A percentile compares a stretch with the other conserved stretches of the same genome.
phyloP scores from a whole-genome alignment of 2,888 invertebrate species.

The Cephus sareptanus region DNA sequence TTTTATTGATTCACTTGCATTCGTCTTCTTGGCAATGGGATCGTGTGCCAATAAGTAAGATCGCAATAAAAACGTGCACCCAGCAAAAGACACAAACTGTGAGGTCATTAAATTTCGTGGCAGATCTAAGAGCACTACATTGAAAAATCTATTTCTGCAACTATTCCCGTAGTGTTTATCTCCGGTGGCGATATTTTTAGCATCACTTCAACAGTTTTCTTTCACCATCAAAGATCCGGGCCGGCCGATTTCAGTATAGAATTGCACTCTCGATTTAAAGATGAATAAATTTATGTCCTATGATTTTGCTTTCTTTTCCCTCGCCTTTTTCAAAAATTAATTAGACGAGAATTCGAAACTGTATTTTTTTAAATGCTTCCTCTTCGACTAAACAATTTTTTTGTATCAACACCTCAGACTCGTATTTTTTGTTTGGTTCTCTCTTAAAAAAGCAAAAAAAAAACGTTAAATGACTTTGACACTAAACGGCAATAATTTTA shows the following conservation, averaged over 20 bases:
- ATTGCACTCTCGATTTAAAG: neutral
- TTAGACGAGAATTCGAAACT: too few species aligned
- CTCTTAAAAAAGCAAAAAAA: neutral
- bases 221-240: neutral
- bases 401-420: neutral
- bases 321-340: neutral
- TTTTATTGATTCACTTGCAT: neutral
- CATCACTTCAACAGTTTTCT: neutral
- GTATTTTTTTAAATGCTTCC: neutral
- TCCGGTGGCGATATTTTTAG: neutral
- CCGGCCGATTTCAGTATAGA: neutral
- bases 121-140: neutral
- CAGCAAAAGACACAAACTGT: neutral
- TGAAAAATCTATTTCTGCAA: neutral
- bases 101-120: neutral
- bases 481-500: neutral
- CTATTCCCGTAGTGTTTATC: neutral
- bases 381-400: neutral
- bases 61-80: neutral
- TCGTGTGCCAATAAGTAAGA: neutral
- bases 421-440: neutral
- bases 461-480: neutral
- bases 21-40: neutral
- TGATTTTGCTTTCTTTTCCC: neutral
- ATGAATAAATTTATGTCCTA: neutral